Evolutionary conservation across 2,888 invertebrate species (phyloP).

Genomic region (Tortrix viridana): DNA sequence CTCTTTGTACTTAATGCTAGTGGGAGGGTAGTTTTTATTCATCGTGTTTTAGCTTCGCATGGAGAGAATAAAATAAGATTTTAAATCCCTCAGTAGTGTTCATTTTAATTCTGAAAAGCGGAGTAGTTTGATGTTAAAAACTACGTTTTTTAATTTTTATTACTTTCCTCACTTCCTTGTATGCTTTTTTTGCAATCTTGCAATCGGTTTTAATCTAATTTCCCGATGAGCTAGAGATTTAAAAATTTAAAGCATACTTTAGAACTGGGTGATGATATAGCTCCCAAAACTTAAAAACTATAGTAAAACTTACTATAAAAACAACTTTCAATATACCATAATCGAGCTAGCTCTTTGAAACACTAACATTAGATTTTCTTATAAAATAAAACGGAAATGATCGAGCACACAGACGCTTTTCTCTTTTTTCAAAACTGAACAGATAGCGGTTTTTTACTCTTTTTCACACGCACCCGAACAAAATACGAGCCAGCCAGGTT

Average conservation of each 20-base stretch:
- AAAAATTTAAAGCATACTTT: too few relatives aligned
- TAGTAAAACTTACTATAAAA: too few relatives aligned
- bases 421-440: constrained; percentile 16
- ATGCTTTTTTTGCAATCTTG: too few relatives aligned
- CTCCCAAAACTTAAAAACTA: too few relatives aligned
- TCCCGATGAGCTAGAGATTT: too few relatives aligned
- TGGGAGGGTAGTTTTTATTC: constrained; percentile 45
- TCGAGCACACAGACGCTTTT: not conserved
- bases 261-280: too few relatives aligned
- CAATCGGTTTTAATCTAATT: too few relatives aligned
- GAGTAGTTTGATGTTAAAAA: not conserved
- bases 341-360: too few relatives aligned
- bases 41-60: constrained; percentile 11
- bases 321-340: too few relatives aligned
- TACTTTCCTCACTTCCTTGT: too few relatives aligned
- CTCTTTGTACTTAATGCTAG: constrained; percentile 61
- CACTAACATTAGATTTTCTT: not conserved
- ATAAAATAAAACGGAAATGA: not conserved
- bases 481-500: constrained; percentile 13
- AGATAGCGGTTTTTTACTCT: constrained; percentile 6
- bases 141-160: too few relatives aligned
- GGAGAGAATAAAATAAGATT: constrained; percentile 24
- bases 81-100: constrained; percentile 4
- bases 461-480: constrained; percentile 16
- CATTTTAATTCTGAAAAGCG: not conserved